phyloP scores from a whole-genome alignment of 2,797 vertebrate genomes.

The Mormyrus proboscirostris region DNA sequence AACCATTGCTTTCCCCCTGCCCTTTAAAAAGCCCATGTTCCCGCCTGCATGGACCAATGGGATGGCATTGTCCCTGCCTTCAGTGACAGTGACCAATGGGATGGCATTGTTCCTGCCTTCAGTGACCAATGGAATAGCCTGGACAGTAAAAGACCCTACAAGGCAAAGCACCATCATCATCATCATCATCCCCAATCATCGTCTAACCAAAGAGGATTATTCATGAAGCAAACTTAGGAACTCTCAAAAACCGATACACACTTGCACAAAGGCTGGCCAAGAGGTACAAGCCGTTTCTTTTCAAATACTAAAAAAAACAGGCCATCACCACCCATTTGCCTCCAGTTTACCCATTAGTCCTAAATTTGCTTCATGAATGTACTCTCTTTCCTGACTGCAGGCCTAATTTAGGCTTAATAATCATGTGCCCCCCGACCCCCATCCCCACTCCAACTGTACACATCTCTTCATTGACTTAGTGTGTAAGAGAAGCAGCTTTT shows the following conservation, averaged over 20 bases:
- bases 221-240: conserved; percentile 3
- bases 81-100: neutral
- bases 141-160: neutral
- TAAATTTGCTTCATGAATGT: conserved; percentile 9
- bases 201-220: neutral
- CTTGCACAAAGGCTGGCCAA: neutral
- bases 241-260: neutral
- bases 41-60: neutral
- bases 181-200: neutral
- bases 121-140: neutral
- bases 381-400: neutral
- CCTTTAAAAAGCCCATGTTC: neutral
- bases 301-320: neutral
- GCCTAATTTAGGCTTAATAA: conserved; percentile 28
- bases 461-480: neutral
- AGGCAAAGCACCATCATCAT: conserved; percentile 7
- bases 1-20: neutral
- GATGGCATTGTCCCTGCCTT: neutral
- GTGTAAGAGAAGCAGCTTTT: conserved; percentile 22
- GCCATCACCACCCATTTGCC: neutral
- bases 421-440: conserved; percentile 12
- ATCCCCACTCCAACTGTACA: conserved; percentile 11
- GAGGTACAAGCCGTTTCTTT: neutral
- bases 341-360: neutral
- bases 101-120: neutral